Conservation (phyloP, 2,113 vertebrate species). For the Chaetodon auriga region DNA sequence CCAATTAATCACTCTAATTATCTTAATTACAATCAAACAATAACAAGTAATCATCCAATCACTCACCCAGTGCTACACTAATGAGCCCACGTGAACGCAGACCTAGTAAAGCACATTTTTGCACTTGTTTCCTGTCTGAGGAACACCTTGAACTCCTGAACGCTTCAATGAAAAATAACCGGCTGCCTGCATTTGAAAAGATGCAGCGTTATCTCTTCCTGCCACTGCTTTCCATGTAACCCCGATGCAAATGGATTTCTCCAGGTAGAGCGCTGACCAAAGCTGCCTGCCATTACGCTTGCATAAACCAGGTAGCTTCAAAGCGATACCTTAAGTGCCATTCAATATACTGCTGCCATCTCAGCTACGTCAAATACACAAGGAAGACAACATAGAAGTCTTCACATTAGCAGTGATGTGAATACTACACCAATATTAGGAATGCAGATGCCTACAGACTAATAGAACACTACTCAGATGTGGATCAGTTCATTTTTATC, state of each 20-base stretch:
- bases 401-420: constrained; percentile 16
- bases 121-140: constrained; percentile 41
- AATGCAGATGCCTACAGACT: constrained; percentile 19
- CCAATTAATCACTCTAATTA: constrained; percentile 66
- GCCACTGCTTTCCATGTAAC: constrained; percentile 45
- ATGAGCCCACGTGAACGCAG: constrained; percentile 54
- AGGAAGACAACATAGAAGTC: constrained; percentile 11
- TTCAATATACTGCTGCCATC: constrained; percentile 27
- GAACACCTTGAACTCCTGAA: constrained; percentile 66
- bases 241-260: constrained; percentile 66
- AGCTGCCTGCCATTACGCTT: constrained; percentile 54
- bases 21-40: constrained; percentile 75
- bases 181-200: constrained; percentile 42
- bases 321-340: constrained; percentile 55
- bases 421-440: constrained; percentile 15
- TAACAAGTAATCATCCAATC: constrained; percentile 67
- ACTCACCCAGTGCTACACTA: constrained; percentile 63
- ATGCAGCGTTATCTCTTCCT: constrained; percentile 65
- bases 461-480: constrained; percentile 32
- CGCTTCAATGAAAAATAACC: constrained; percentile 50
- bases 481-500: constrained; percentile 35
- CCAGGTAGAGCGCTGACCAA: constrained; percentile 62
- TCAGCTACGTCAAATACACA: constrained; percentile 19
- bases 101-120: constrained; percentile 37
- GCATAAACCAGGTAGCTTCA: constrained; percentile 60